Evolutionary conservation across 2,888 invertebrate species (phyloP).

Genomic region (Drosophila nr. medialis): DNA sequence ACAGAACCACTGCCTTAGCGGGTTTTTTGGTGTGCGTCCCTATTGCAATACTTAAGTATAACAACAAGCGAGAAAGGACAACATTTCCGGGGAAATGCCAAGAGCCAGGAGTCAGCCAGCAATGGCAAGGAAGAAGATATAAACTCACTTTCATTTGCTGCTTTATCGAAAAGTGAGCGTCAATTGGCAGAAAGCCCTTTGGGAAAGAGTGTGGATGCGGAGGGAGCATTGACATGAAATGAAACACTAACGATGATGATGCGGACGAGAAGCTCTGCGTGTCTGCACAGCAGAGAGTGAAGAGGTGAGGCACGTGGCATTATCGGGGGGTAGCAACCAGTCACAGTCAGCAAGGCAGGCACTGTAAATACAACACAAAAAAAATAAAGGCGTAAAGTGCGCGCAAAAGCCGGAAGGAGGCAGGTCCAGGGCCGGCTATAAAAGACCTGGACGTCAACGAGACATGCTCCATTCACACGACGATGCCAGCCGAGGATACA

Average conservation of each 20-base stretch:
- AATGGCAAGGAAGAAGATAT: slow-evolving; percentile 50
- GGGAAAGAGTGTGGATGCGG: slow-evolving; percentile 13
- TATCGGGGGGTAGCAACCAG: slow-evolving; percentile 1
- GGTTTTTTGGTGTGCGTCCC: slow-evolving; percentile 16
- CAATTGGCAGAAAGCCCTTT: slow-evolving; percentile 60
- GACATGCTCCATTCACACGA: slow-evolving; percentile 65
- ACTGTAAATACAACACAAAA: neutral
- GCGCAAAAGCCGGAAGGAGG: slow-evolving; percentile 22
- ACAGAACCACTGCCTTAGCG: neutral
- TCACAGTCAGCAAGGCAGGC: slow-evolving; percentile 13
- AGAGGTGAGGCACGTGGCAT: neutral
- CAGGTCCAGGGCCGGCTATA: slow-evolving; percentile 57
- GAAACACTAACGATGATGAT: slow-evolving; percentile 57
- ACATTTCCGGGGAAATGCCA: slow-evolving; percentile 56
- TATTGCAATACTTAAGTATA: slow-evolving; percentile 32
- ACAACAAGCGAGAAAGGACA: slow-evolving; percentile 45
- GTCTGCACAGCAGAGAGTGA: slow-evolving; percentile 11
- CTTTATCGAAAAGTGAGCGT: slow-evolving; percentile 64
- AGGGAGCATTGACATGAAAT: slow-evolving; percentile 62
- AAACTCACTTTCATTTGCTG: slow-evolving; percentile 56
- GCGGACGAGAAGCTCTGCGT: slow-evolving; percentile 33
- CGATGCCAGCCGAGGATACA: slow-evolving; percentile 36
- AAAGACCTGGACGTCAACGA: slow-evolving; percentile 63
- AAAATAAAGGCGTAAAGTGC: slow-evolving; percentile 51
- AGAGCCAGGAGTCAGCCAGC: slow-evolving; percentile 36